These are phyloP conservation scores for Rhyacichthys aspro DNA, from an alignment of 2,797 vertebrate species.

Conservation along the genomic window DNA sequence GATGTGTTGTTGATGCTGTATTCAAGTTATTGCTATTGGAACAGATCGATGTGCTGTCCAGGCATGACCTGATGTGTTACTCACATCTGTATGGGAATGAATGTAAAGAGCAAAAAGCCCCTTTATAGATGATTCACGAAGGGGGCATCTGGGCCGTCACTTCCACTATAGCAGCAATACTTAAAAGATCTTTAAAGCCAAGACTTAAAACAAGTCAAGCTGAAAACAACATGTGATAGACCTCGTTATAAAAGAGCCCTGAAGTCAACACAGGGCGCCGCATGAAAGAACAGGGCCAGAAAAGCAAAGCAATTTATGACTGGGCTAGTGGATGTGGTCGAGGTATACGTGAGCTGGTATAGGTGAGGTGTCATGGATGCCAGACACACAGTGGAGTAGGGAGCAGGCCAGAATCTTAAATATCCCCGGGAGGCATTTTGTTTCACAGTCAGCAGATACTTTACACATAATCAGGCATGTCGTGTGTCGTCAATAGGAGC, in stretches of 20 bases:
- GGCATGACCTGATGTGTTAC: constrained; percentile 26
- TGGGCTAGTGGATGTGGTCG: constrained; percentile 30
- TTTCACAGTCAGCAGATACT: constrained; percentile 58
- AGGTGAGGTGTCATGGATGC: constrained; percentile 42
- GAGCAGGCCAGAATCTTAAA: constrained; percentile 60
- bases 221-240: constrained; percentile 65
- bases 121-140: constrained; percentile 17
- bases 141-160: constrained; percentile 14
- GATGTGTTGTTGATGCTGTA: constrained; percentile 44
- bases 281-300: constrained; percentile 36
- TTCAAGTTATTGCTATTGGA: constrained; percentile 42
- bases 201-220: constrained; percentile 49
- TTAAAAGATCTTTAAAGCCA: constrained; percentile 26
- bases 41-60: constrained; percentile 43
- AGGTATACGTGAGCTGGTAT: constrained; percentile 21
- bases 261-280: constrained; percentile 40
- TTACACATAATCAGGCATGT: constrained; percentile 41
- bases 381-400: constrained; percentile 38
- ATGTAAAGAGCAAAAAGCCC: constrained; percentile 11
- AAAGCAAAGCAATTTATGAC: constrained; percentile 46
- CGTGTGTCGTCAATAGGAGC: constrained; percentile 37
- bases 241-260: constrained; percentile 58
- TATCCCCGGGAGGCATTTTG: constrained; percentile 49
- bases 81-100: constrained; percentile 21
- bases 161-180: constrained; percentile 5